These are phyloP conservation scores for Oreotrochilus melanogaster DNA, from an alignment of 2,113 vertebrate genomes.

Conservation along the genomic window DNA sequence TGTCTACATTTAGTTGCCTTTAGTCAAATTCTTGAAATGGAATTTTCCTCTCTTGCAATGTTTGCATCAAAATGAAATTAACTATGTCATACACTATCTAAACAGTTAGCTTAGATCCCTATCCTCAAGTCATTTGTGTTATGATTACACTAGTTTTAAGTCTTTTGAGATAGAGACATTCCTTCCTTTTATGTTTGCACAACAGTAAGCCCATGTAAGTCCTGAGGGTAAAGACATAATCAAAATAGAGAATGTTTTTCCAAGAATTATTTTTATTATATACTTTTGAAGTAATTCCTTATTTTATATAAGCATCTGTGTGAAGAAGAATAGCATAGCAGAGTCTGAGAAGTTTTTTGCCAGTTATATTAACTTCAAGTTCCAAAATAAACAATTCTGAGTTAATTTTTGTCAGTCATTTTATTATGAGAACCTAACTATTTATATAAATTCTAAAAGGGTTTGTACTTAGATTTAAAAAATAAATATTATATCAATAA, in stretches of 20 bases:
- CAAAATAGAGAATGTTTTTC: background rate
- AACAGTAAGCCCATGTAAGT: background rate
- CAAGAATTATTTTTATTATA: background rate
- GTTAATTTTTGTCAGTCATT: background rate
- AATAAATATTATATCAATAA: slow-evolving; percentile 7
- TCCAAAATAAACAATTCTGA: background rate
- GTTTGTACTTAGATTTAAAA: background rate
- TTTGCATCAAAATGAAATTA: background rate
- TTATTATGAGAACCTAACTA: background rate
- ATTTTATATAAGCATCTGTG: background rate
- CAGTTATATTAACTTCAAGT: background rate
- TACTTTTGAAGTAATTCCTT: background rate
- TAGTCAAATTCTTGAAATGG: background rate
- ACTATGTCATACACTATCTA: background rate
- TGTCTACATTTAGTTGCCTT: background rate
- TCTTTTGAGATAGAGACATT: background rate
- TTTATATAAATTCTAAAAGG: background rate
- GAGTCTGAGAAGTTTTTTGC: background rate
- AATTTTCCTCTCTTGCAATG: background rate
- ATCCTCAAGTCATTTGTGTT: background rate
- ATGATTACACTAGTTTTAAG: background rate
- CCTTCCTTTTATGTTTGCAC: background rate
- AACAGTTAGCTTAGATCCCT: background rate
- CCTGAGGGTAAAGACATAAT: background rate
- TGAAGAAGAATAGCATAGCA: background rate